Percentiles rank a stretch among this genome's conserved stretches.
Evolutionary conservation across 2,888 invertebrate species (phyloP).

Genomic region (Mallateleia sp.): DNA sequence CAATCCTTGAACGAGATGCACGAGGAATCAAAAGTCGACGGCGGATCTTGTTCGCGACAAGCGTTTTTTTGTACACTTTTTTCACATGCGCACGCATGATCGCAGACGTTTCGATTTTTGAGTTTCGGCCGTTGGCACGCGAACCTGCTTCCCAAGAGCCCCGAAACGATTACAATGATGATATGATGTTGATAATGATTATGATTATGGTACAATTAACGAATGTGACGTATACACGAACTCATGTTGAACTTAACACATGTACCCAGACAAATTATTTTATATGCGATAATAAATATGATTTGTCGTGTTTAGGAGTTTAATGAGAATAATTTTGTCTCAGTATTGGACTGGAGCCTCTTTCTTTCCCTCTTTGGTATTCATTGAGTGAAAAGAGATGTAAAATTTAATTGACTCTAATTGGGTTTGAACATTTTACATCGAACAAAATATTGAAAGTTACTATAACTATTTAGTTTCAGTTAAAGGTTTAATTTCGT

Average conservation of each 20-base stretch:
- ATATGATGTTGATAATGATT: conserved; percentile 10
- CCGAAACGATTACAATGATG: conserved; percentile 31
- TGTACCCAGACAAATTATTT: conserved; percentile 19
- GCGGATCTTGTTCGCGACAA: conserved; percentile 31
- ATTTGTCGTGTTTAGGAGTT: neutral
- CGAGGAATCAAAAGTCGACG: conserved; percentile 3
- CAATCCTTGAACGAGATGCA: neutral
- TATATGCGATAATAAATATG: neutral
- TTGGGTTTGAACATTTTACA: too few relatives aligned
- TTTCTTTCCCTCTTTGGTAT: too few relatives aligned
- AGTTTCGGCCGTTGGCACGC: conserved; percentile 24
- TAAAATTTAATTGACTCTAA: too few relatives aligned
- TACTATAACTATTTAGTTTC: too few relatives aligned
- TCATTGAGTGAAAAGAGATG: too few relatives aligned
- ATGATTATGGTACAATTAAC: conserved; percentile 2
- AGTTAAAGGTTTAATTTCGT: too few relatives aligned
- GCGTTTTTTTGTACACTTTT: conserved; percentile 45
- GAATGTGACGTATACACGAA: conserved; percentile 18
- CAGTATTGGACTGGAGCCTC: neutral
- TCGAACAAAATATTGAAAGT: too few relatives aligned
- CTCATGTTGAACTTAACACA: neutral
- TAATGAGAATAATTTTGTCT: neutral
- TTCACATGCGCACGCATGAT: conserved; percentile 42
- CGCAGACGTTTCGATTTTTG: conserved; percentile 42
- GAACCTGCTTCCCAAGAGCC: conserved; percentile 40